Percentiles rank a stretch among this genome's conserved stretches.
phyloP scores from a whole-genome alignment of 2,888 invertebrate genomes.

The Xanthostigma xanthostigma region DNA sequence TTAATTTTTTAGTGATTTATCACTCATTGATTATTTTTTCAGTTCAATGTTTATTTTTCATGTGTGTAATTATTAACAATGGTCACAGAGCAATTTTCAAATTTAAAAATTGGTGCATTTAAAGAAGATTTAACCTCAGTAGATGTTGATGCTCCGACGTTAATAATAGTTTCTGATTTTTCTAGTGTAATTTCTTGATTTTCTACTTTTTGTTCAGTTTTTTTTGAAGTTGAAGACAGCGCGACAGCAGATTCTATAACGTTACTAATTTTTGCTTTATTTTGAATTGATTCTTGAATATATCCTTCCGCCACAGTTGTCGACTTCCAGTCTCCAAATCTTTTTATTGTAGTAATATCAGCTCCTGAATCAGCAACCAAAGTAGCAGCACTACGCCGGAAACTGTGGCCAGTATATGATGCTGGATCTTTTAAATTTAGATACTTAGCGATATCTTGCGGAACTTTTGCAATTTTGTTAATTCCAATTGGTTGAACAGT shows the following conservation, averaged over 20 bases:
- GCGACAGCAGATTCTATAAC: no score
- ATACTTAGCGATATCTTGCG: not conserved
- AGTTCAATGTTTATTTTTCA: no score
- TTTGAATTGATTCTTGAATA: not conserved
- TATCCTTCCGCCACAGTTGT: not conserved
- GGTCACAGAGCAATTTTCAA: no score
- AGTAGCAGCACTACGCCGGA: constrained; percentile 8
- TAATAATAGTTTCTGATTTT: not conserved
- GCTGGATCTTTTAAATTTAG: not conserved
- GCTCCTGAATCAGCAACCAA: constrained; percentile 6
- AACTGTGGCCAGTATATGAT: constrained; percentile 9
- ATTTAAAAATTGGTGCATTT: no score
- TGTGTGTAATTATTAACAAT: no score
- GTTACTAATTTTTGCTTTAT: constrained; percentile 1
- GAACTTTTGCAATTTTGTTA: not conserved
- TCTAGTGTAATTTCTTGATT: not conserved
- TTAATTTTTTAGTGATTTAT: no score
- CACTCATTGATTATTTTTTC: no score
- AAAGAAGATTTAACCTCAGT: no score
- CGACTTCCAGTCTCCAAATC: constrained; percentile 1
- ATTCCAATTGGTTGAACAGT: constrained; percentile 1
- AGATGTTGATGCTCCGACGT: not conserved
- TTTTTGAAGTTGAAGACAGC: not conserved
- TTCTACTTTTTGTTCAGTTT: not conserved
- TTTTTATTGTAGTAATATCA: not conserved